phyloP scores from a whole-genome alignment of 2,797 vertebrate genomes.

The Falco concolor region DNA sequence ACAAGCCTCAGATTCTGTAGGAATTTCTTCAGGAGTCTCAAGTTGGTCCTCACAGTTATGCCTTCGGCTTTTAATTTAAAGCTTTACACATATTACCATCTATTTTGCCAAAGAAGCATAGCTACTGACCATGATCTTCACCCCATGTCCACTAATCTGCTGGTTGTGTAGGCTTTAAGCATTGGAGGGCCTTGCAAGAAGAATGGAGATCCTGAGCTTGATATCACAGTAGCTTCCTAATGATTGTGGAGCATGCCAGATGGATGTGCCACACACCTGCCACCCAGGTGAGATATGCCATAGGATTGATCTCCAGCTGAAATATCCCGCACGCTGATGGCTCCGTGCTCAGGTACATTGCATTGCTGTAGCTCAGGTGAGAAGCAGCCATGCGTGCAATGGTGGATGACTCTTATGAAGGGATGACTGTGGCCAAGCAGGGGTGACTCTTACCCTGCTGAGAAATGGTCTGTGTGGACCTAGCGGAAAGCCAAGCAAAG shows the following conservation, averaged over 20 bases:
- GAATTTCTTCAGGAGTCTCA: background rate
- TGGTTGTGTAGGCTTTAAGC: background rate
- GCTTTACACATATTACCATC: background rate
- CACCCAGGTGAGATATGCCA: accelerated
- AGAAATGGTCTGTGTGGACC: accelerated
- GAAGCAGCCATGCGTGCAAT: accelerated
- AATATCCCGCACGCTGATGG: too few species aligned
- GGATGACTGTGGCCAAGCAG: background rate
- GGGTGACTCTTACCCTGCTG: too few species aligned
- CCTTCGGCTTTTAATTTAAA: background rate
- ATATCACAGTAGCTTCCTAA: background rate
- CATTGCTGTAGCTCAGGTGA: background rate
- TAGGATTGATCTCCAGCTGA: background rate
- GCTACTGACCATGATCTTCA: background rate
- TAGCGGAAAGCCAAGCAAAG: background rate
- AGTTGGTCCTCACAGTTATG: background rate
- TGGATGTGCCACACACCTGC: accelerated
- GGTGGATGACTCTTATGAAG: too few species aligned
- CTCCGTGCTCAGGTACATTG: background rate
- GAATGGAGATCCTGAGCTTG: background rate
- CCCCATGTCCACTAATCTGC: background rate
- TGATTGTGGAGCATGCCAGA: accelerated
- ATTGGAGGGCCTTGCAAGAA: background rate
- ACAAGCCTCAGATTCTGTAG: background rate
- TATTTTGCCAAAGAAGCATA: background rate